These are phyloP conservation scores for Silurus lanzhouensis DNA, from an alignment of 2,797 vertebrate genomes.

Conservation along the genomic window DNA sequence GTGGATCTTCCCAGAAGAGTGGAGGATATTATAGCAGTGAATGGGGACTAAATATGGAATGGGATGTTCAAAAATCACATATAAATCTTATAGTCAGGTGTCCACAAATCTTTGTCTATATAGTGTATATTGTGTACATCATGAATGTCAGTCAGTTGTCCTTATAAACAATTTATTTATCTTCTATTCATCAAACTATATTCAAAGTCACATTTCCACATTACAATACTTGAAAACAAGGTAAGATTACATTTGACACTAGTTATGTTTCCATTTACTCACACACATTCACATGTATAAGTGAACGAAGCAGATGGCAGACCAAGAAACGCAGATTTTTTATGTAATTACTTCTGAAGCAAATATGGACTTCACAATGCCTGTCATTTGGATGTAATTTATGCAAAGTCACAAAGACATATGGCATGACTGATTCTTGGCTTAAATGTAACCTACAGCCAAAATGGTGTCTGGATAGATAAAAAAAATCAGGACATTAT, in stretches of 20 bases:
- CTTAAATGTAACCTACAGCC: constrained; percentile 47
- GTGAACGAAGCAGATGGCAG: constrained; percentile 58
- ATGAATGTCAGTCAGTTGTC: background rate
- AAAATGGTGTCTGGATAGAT: constrained; percentile 34
- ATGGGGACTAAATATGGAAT: no score
- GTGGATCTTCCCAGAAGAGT: no score
- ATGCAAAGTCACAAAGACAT: constrained; percentile 1
- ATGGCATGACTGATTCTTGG: constrained; percentile 41
- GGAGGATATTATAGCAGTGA: no score
- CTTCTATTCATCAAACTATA: background rate
- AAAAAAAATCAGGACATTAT: background rate
- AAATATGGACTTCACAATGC: constrained; percentile 37
- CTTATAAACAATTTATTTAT: background rate
- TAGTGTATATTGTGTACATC: background rate
- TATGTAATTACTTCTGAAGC: constrained; percentile 66
- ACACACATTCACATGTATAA: background rate
- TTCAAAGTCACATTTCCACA: background rate
- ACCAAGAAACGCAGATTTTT: constrained; percentile 62
- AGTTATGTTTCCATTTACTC: background rate
- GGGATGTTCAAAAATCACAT: no score
- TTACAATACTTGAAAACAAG: background rate
- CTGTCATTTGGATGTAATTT: constrained; percentile 7
- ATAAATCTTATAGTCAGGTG: no score
- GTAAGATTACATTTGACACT: background rate
- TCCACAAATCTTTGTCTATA: no score